These are phyloP conservation scores for Aporophyla nigra DNA, from an alignment of 2,888 invertebrate species.

Conservation along the genomic window DNA sequence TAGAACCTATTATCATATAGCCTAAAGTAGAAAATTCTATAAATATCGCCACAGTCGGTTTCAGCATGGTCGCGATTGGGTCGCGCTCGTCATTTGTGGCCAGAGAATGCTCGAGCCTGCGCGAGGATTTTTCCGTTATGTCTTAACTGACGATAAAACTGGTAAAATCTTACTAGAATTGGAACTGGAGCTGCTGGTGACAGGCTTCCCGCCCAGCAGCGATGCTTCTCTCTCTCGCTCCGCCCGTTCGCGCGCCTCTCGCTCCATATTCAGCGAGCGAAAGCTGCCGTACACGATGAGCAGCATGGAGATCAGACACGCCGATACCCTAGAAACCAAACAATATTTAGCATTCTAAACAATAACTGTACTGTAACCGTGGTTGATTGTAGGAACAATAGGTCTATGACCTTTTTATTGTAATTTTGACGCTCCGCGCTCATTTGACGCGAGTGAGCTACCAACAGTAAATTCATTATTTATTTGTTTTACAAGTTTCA, in stretches of 20 bases:
- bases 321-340: conserved; percentile 93
- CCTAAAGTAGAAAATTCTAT: no score
- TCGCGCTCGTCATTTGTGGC: no score
- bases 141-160: not conserved
- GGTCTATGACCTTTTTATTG: conserved; percentile 48
- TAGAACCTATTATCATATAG: no score
- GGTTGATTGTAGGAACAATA: conserved; percentile 29
- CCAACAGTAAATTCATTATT: conserved; percentile 20
- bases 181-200: conserved; percentile 80
- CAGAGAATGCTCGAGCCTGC: no score
- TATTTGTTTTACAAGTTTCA: not conserved
- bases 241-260: conserved; percentile 96
- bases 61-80: no score
- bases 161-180: conserved; percentile 78
- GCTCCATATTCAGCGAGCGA: conserved; percentile 98
- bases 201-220: conserved; percentile 89
- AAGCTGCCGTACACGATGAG: conserved; percentile 99
- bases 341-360: conserved; percentile 37
- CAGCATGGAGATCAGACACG: conserved; percentile 99
- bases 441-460: conserved; percentile 2
- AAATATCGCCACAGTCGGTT: no score
- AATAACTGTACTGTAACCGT: conserved; percentile 30
- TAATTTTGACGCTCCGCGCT: conserved; percentile 25
- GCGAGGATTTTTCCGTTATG: no score
- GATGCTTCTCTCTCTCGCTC: conserved; percentile 94